Conservation (phyloP, 2,888 invertebrate species). For the Dryadula phaetusa region DNA sequence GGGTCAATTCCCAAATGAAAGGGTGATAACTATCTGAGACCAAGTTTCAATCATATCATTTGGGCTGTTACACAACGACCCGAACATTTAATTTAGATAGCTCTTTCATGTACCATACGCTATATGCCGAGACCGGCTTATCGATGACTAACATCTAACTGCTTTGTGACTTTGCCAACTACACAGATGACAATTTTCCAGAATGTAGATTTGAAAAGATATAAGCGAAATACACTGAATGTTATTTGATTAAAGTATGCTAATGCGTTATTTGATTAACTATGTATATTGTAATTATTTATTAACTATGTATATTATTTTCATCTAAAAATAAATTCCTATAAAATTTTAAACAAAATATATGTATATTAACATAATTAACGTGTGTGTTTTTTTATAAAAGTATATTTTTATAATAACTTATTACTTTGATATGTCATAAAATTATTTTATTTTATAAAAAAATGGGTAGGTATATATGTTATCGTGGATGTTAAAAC, state of each 20-base stretch:
- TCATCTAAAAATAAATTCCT: neutral
- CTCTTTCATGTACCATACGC: conserved; percentile 59
- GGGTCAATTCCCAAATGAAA: conserved; percentile 67
- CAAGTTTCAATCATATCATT: conserved; percentile 75
- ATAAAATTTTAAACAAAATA: neutral
- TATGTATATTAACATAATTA: too few relatives aligned
- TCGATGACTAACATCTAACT: conserved; percentile 52
- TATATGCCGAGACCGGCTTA: conserved; percentile 57
- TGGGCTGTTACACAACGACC: conserved; percentile 66
- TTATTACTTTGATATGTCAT: neutral
- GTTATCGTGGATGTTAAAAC: conserved; percentile 1
- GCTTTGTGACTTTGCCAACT: conserved; percentile 51
- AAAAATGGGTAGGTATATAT: neutral
- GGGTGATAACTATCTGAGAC: conserved; percentile 73
- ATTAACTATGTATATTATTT: too few relatives aligned
- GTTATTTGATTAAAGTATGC: neutral
- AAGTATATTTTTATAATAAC: neutral
- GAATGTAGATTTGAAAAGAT: conserved; percentile 43
- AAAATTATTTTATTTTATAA: neutral
- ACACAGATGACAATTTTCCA: conserved; percentile 48
- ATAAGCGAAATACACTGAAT: conserved; percentile 27
- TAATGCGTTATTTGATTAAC: too few relatives aligned
- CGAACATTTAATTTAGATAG: conserved; percentile 63
- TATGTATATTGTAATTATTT: too few relatives aligned
- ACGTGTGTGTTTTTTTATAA: neutral